Base-by-base conservation (phyloP, 2,113 vertebrate species). In the Spermophilus dauricus region DNA sequence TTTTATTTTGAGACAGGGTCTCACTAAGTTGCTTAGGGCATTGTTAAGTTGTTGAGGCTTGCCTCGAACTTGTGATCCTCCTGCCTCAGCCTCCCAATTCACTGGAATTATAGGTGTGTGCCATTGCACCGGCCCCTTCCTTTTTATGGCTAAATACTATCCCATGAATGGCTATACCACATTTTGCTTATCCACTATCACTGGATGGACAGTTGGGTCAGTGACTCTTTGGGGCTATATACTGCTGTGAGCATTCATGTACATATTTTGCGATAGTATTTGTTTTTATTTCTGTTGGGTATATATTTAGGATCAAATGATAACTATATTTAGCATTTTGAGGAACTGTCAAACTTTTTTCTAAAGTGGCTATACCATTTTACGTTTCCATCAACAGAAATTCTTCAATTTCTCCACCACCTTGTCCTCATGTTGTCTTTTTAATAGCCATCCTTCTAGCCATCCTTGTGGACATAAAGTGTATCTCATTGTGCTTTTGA, bases 291-390 rank as follows among this genome's bases (percentile, higher is more conserved):
- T 95, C 58, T 90, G 1, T 70, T 93, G 58, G 51, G 48, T 86
- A 30, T 69, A 53, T 56, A 82, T 86, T 37, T 83, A 78, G 63
- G 16, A 42, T 77, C 76, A 83, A 76, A 77, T 83, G 30, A 9
- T 78, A 94, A 83, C 6, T 67, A 4, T 56, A 26, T 58, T 86
- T 93, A 67, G 72, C 42, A 84, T 84, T 91, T 87, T 94, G 56
- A 85, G 48, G 34, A 89, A 73, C 5, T 81, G 51, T 22, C 37
- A 61, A 88, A 85, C 28, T 88, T 5, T 94, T 75, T 94, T 75
- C 39, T 24, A 48, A 91, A 85, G 45, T 61, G 30, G 30, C 69
- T 67, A 42, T 67, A 65, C 89, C 20, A 70, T 63, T 94, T 93
- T 78, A 51, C 8, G 20, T 78, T 63, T 48, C 58, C 34, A 75